These are phyloP conservation scores for Phataginus tricuspis DNA, from an alignment of 2,797 vertebrate genomes.

Conservation along the genomic window DNA sequence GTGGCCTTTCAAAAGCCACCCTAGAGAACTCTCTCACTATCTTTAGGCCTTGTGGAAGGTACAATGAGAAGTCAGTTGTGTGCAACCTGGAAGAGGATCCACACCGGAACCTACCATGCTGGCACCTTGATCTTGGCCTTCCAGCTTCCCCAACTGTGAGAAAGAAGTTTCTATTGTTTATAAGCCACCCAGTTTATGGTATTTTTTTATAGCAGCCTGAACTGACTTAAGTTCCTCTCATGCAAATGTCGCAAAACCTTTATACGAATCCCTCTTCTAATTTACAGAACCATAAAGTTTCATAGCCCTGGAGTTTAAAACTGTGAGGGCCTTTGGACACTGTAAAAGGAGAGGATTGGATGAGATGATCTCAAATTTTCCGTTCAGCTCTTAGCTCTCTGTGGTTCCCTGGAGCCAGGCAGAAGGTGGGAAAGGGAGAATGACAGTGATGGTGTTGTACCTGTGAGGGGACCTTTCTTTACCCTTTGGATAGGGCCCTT, in stretches of 20 bases:
- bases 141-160: background rate
- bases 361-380: background rate
- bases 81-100: background rate
- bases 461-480: too few species aligned
- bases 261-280: background rate
- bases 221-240: background rate
- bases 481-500: background rate
- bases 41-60: background rate
- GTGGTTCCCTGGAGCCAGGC: background rate
- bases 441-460: background rate
- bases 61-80: background rate
- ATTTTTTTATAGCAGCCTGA: background rate
- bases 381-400: background rate
- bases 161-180: background rate
- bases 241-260: background rate
- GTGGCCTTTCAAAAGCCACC: background rate
- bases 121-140: background rate
- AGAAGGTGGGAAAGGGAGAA: background rate
- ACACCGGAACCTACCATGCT: background rate
- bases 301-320: background rate
- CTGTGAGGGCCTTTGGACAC: background rate
- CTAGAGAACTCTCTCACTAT: background rate
- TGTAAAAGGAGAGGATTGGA: background rate
- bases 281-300: background rate
- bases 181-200: background rate